A percentile compares a stretch with the other conserved stretches of the same genome.
Evolutionary conservation across 1,140 invertebrate genomes (phyloP).

Genomic region (Stegodyphus dumicola): DNA sequence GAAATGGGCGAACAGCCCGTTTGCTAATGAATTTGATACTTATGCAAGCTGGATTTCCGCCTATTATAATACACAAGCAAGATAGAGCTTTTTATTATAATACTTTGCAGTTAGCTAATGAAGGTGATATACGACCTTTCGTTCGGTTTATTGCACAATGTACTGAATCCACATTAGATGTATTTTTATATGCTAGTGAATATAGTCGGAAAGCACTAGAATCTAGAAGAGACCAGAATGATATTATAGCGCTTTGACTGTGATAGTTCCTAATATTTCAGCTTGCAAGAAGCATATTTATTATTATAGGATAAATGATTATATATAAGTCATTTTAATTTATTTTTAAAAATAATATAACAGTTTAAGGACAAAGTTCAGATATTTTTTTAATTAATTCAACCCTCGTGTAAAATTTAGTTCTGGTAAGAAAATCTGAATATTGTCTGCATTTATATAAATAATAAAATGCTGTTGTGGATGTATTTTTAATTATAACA

Average conservation of each 20-base stretch:
- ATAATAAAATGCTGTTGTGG: too few relatives aligned
- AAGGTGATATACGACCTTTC: slow-evolving; percentile 92
- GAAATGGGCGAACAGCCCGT: slow-evolving; percentile 93
- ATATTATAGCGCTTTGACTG: slow-evolving; percentile 42
- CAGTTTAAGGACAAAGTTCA: too few relatives aligned
- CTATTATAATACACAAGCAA: slow-evolving; percentile 93
- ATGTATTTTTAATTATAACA: too few relatives aligned
- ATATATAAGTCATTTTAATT: too few relatives aligned
- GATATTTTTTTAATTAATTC: too few relatives aligned
- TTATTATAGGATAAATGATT: too few relatives aligned
- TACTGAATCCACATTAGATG: slow-evolving; percentile 91
- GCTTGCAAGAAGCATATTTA: too few relatives aligned
- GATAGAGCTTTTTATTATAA: slow-evolving; percentile 83
- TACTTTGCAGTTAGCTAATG: slow-evolving; percentile 88
- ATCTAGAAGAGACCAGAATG: slow-evolving; percentile 7
- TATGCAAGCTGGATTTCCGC: slow-evolving; percentile 98
- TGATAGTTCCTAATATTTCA: too few relatives aligned
- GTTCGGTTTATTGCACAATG: slow-evolving; percentile 94
- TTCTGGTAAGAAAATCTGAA: too few relatives aligned
- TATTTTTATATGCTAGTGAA: slow-evolving; percentile 82
- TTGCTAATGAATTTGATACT: slow-evolving; percentile 96
- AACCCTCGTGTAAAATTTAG: too few relatives aligned
- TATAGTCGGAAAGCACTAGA: slow-evolving; percentile 44
- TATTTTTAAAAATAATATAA: too few relatives aligned
- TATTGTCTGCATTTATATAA: too few relatives aligned